Percentiles rank a stretch among this genome's conserved stretches.
Conservation (phyloP, 1,140 invertebrate species). For the Heterodera carotae region DNA sequence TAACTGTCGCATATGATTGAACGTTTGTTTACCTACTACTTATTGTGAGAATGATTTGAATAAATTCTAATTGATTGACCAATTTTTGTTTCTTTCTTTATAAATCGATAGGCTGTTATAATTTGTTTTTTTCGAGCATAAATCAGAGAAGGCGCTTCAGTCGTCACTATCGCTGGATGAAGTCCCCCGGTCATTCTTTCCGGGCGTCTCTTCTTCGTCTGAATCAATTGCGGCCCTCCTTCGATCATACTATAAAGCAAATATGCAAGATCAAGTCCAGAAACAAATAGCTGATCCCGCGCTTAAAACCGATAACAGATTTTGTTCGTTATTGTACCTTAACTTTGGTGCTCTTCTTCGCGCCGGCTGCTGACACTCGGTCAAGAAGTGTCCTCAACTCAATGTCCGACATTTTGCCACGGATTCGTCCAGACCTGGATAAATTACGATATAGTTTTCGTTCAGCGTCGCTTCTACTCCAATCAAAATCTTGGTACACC, state of each 20-base stretch:
- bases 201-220: conserved; percentile 72
- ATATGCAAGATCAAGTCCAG: conserved; percentile 45
- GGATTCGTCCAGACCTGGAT: neutral
- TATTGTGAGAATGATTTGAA: neutral
- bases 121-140: conserved; percentile 26
- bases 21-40: neutral
- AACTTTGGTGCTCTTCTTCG: conserved; percentile 39
- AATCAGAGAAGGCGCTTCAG: neutral
- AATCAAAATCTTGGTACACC: too few species aligned
- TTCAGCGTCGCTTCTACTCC: too few species aligned
- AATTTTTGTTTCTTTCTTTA: neutral
- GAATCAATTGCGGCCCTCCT: conserved; percentile 78
- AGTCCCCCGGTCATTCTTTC: neutral
- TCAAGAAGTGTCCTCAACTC: conserved; percentile 17
- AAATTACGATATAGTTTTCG: too few species aligned
- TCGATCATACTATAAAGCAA: conserved; percentile 74
- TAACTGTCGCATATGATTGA: neutral
- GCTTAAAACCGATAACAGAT: neutral
- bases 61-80: conserved; percentile 10
- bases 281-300: neutral
- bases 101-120: too few species aligned
- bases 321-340: conserved; percentile 24
- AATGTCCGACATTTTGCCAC: conserved; percentile 61
- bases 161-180: conserved; percentile 4
- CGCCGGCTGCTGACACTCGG: conserved; percentile 27